Percentiles rank a stretch among this genome's conserved stretches.
phyloP scores from a whole-genome alignment of 37 sponge, comb jelly and placozoan species.

The Ianthella basta region DNA sequence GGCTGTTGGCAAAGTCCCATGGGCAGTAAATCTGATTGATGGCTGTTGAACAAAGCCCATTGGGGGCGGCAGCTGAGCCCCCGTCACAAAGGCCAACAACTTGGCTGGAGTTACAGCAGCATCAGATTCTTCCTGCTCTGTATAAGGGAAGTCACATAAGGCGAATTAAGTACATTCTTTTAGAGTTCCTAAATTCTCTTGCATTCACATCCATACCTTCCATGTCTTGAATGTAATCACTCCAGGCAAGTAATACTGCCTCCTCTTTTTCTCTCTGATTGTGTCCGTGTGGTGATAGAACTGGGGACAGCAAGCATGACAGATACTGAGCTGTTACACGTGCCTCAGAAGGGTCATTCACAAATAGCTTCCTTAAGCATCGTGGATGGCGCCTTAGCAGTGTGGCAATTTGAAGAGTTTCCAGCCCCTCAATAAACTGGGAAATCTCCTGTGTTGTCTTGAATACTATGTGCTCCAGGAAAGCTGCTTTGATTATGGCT shows the following conservation, averaged over 20 bases:
- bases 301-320: neutral
- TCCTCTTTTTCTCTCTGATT: slow-evolving; percentile 30
- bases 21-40: slow-evolving; percentile 10
- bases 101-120: neutral
- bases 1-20: slow-evolving; percentile 21
- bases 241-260: slow-evolving; percentile 10
- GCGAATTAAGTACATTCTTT: neutral
- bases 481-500: slow-evolving; percentile 8
- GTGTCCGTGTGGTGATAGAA: slow-evolving; percentile 8
- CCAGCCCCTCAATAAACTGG: slow-evolving; percentile 31
- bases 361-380: neutral
- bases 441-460: slow-evolving; percentile 9
- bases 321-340: slow-evolving; percentile 1
- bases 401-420: slow-evolving; percentile 19
- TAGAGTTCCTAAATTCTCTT: neutral
- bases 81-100: slow-evolving; percentile 22
- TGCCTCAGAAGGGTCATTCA: neutral
- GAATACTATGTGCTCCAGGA: neutral
- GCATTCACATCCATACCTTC: neutral
- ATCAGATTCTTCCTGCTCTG: slow-evolving; percentile 8
- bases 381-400: slow-evolving; percentile 1
- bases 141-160: neutral
- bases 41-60: slow-evolving; percentile 19
- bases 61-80: slow-evolving; percentile 12
- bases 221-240: neutral